Base-by-base conservation (phyloP, 1,140 invertebrate species). In the Arion vulgaris region DNA sequence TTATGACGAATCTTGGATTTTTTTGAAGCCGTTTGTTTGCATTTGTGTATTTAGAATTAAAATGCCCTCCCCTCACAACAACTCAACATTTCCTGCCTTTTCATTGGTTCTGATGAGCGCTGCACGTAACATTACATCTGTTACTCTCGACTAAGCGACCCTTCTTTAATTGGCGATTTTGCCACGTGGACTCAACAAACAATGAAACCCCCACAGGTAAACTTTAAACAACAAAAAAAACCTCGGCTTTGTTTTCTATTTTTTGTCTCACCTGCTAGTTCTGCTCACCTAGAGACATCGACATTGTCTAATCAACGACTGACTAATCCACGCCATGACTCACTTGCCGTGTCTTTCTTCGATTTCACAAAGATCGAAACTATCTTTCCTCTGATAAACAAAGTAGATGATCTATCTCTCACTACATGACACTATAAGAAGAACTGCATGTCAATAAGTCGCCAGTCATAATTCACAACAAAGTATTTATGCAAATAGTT, bases 321-420 rank as follows among this genome's bases (percentile, higher is more conserved):
- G 62, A 66, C 62, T 66, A 66, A 66, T 66, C 62, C 62, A 66
- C 62, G 62, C 62, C n/a, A 66, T 66, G 62, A 66, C 62, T 66
- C 62, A 66, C 28, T 66, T 34, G 62, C n/a, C 62, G 62, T 32
- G n/a, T 62, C 53, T 57, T 57, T 57, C 53, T 57, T 57, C 53
- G 53, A 57, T 57, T 57, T 57, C 23, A 19, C 45, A 19, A 9
- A 49, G 9, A 57, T 45, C 41, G 41, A 45, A 45, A 45, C n/a
- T n/a, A n/a, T n/a, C n/a, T n/a, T n/a, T n/a, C n/a, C n/a, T n/a
- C n/a, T n/a, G n/a, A n/a, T n/a, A n/a, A n/a, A n/a, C n/a, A n/a
- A n/a, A n/a, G n/a, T n/a, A n/a, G n/a, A n/a, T n/a, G n/a, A n/a
- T n/a, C n/a, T n/a, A n/a, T n/a, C n/a, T n/a, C n/a, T n/a, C n/a